These are phyloP conservation scores for Capreolus pygargus DNA, from an alignment of 2,113 vertebrate species.

Conservation along the genomic window DNA sequence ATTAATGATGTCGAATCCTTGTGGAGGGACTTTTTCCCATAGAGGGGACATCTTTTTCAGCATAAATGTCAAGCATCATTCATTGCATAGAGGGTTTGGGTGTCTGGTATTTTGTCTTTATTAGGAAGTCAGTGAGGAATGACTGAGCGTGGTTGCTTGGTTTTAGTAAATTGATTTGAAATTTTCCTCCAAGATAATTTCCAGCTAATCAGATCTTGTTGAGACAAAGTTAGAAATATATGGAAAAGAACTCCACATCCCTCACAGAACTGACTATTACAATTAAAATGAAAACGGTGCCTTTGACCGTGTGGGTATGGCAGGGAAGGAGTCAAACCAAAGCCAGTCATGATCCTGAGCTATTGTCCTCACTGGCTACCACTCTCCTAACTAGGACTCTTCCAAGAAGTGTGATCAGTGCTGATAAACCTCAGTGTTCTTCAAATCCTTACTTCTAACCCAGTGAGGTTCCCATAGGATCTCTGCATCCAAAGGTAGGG, in stretches of 20 bases:
- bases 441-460: not conserved
- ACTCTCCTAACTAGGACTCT: not conserved
- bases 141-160: not conserved
- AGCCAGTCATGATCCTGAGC: not conserved
- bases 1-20: slow-evolving; percentile 27
- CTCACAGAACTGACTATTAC: not conserved
- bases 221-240: slow-evolving; percentile 18
- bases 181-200: slow-evolving; percentile 6
- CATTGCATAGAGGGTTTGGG: not conserved
- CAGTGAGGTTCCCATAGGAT: not conserved
- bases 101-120: slow-evolving; percentile 1
- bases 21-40: not conserved
- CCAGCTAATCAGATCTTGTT: slow-evolving; percentile 6
- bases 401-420: not conserved
- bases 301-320: not conserved
- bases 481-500: not conserved
- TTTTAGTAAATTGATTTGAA: slow-evolving; percentile 46
- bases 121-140: not conserved
- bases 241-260: not conserved
- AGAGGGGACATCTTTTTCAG: not conserved
- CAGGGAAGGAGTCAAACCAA: not conserved
- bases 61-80: slow-evolving; percentile 31
- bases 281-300: not conserved
- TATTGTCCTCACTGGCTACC: not conserved
- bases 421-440: not conserved